Evolutionary conservation across 2,797 vertebrate species (phyloP).

Genomic region (Microhierax caerulescens): DNA sequence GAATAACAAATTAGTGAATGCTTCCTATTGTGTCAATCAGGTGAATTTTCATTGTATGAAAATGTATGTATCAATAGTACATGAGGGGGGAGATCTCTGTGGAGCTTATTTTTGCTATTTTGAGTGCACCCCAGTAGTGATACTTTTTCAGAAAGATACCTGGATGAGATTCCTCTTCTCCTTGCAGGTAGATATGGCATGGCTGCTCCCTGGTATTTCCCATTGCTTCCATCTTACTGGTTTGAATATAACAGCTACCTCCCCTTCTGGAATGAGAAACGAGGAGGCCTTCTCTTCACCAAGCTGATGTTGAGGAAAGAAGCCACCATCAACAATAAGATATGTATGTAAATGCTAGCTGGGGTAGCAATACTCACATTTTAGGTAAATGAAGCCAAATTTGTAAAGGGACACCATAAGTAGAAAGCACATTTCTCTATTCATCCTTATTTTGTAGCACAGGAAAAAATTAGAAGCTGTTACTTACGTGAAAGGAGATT

Average conservation of each 20-base stretch:
- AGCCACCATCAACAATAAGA: conserved; percentile 73
- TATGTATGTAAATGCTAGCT: conserved; percentile 66
- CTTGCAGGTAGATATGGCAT: conserved; percentile 90
- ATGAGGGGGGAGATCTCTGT: background rate
- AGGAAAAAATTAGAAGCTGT: background rate
- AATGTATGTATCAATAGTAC: background rate
- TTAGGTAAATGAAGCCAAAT: background rate
- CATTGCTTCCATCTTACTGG: conserved; percentile 90
- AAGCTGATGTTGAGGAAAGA: conserved; percentile 86
- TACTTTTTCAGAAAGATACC: background rate
- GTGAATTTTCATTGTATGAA: background rate
- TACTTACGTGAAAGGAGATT: background rate
- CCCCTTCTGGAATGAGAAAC: conserved; percentile 67
- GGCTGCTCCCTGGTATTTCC: conserved; percentile 92
- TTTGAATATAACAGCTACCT: conserved; percentile 76
- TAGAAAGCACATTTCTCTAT: background rate
- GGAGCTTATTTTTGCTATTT: background rate
- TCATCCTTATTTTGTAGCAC: background rate
- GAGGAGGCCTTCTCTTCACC: conserved; percentile 79
- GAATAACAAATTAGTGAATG: conserved; percentile 21
- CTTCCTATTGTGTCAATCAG: background rate
- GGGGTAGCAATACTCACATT: background rate
- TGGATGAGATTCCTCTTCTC: background rate
- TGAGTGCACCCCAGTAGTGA: background rate
- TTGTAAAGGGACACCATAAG: background rate